Evolutionary conservation across 2,113 vertebrate species (phyloP), one percentile per base, ranked within the genome.

Genomic region (Tragelaphus imberbis): DNA sequence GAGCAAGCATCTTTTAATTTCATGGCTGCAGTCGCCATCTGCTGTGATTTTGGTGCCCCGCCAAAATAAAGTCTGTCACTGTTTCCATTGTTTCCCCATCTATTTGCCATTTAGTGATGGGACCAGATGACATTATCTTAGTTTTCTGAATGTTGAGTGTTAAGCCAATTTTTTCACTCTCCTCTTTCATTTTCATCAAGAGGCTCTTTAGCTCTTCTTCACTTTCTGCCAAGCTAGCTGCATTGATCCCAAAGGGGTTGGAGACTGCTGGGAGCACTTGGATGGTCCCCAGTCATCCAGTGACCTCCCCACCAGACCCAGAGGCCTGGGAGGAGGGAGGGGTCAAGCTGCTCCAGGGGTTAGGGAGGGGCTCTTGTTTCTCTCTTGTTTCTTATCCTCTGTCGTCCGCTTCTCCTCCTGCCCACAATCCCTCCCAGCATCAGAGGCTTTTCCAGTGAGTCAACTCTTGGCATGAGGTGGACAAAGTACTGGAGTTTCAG

Each of bases 311-410:
- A 93, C 98, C 98, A 91, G 99, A 98, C 0, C 96, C 98, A 90
- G 99, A 98, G 98, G 98, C 98, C 97, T 99, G 99, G 96, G 99
- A 99, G 95, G 99, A 98, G 87, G 99, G 25, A 19, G 10, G 99
- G 82, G 99, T 99, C 2, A 99, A 99, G 75, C 99, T 99, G 51
- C 99, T 99, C 99, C 99, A 99, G 93, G 99, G 99, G 98, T 99
- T 99, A 5, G 99, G 99, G 88, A 99, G 98, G 0, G 99, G 99
- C 97, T 99, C 99, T 51, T 99, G 98, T 98, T 99, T 99, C 98
- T 99, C 99, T n/a, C n/a, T n/a, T n/a, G n/a, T n/a, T n/a, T 17
- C 15, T 65, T 30, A n/a, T 65, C 7, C 63, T 9, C 63, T 17
- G 30, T n/a, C 7, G 3, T n/a, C 63, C 3, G 2, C 63, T n/a